Conservation (phyloP, 2,113 vertebrate genomes). For the Anolis carolinensis region DNA sequence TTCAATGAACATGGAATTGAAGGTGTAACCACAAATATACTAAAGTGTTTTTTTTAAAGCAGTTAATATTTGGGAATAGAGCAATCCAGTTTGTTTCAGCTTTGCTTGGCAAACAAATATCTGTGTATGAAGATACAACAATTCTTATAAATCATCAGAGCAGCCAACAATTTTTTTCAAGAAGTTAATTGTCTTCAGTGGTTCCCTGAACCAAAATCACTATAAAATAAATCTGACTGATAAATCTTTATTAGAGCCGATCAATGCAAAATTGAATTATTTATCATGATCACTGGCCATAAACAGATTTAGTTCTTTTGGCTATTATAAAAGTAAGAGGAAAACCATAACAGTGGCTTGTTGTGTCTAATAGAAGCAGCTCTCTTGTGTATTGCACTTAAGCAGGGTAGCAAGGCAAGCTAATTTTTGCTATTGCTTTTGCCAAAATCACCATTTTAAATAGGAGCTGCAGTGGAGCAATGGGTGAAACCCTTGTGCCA, state of each 20-base stretch:
- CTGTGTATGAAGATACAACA: not conserved
- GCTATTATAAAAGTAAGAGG: not conserved
- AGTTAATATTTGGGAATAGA: not conserved
- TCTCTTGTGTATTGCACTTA: too few species aligned
- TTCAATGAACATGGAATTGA: not conserved
- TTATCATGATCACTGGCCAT: not conserved
- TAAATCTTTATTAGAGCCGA: not conserved
- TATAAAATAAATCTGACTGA: not conserved
- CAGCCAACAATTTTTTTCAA: not conserved
- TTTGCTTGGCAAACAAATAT: not conserved
- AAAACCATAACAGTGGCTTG: not conserved
- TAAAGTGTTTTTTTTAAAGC: not conserved
- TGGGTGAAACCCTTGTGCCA: too few species aligned
- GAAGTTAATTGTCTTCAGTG: not conserved
- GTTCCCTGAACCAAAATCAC: constrained; percentile 4
- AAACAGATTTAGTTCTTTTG: not conserved
- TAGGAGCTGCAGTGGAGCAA: too few species aligned
- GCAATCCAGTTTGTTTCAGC: not conserved
- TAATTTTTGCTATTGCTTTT: not conserved
- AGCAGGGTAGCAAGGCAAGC: too few species aligned
- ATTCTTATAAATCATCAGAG: not conserved
- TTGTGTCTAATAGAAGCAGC: not conserved
- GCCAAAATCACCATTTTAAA: not conserved
- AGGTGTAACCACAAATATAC: not conserved
- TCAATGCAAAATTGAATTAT: not conserved